A percentile compares a stretch with the other conserved stretches of the same genome.
Conservation (phyloP, 2,888 invertebrate genomes). For the Andrena dorsata region DNA sequence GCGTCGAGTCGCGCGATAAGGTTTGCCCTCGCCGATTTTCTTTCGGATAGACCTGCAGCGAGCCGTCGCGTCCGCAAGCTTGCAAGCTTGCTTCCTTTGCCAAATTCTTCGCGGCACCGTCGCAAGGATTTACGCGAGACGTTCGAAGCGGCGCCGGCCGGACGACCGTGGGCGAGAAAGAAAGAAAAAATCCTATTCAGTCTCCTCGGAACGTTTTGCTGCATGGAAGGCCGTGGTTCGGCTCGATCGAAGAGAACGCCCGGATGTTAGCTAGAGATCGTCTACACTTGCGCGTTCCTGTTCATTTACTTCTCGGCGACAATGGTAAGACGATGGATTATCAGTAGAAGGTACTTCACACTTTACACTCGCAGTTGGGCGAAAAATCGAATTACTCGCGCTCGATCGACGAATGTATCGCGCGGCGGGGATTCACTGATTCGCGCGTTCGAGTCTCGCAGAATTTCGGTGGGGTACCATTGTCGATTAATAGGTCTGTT, state of each 20-base stretch:
- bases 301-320: background rate
- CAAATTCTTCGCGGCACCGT: background rate
- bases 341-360: conserved; percentile 49
- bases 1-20: conserved; percentile 36
- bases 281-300: conserved; percentile 12
- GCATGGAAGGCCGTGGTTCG: conserved; percentile 72
- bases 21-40: conserved; percentile 43
- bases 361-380: conserved; percentile 43
- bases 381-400: conserved; percentile 19
- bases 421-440: no score
- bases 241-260: conserved; percentile 58
- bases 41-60: conserved; percentile 28
- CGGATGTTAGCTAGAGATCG: conserved; percentile 32
- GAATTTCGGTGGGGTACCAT: no score
- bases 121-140: conserved; percentile 9
- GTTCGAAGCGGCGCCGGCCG: conserved; percentile 25
- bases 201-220: conserved; percentile 70
- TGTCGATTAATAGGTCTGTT: no score
- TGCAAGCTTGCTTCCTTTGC: background rate
- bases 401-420: background rate
- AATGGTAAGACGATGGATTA: conserved; percentile 59
- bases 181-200: conserved; percentile 50
- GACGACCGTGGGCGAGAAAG: conserved; percentile 21
- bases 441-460: no score
- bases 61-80: no score